phyloP scores from a whole-genome alignment of 2,113 vertebrate species.

The Nesoenas mayeri region DNA sequence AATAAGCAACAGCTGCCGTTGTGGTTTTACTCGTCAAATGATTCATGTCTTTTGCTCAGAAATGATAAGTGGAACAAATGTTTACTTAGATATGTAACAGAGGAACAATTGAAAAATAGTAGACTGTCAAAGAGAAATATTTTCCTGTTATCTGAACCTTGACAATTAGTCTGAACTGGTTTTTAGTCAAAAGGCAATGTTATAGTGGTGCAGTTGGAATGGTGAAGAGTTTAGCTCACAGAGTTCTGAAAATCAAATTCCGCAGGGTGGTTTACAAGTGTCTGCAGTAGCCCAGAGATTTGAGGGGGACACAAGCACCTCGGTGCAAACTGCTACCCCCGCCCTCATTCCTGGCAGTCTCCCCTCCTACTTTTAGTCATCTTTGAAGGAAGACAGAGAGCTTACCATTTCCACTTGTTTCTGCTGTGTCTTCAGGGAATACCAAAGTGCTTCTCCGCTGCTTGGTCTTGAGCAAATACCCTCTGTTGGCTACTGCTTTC shows the following conservation, averaged over 20 bases:
- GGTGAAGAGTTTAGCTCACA: background rate
- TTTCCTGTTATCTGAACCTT: constrained; percentile 74
- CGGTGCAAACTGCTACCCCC: background rate
- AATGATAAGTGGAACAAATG: constrained; percentile 89
- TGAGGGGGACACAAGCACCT: background rate
- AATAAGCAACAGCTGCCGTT: constrained; percentile 85
- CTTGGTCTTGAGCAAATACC: background rate
- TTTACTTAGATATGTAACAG: constrained; percentile 84
- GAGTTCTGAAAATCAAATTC: background rate
- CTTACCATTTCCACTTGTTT: background rate
- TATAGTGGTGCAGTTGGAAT: background rate
- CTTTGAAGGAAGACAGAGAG: background rate
- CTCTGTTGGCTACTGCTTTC: background rate
- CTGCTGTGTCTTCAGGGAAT: background rate
- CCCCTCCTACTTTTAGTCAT: background rate
- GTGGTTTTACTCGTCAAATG: constrained; percentile 80
- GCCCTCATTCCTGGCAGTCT: background rate
- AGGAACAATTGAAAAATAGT: constrained; percentile 77
- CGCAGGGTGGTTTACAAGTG: background rate
- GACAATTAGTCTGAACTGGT: constrained; percentile 67
- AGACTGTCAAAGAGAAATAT: constrained; percentile 75
- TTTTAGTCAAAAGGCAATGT: constrained; percentile 4
- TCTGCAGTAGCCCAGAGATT: background rate
- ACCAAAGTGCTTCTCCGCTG: background rate
- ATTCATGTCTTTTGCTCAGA: constrained; percentile 86